Base-by-base conservation (phyloP, 2,888 invertebrate species). In the Diloba caeruleocephala region DNA sequence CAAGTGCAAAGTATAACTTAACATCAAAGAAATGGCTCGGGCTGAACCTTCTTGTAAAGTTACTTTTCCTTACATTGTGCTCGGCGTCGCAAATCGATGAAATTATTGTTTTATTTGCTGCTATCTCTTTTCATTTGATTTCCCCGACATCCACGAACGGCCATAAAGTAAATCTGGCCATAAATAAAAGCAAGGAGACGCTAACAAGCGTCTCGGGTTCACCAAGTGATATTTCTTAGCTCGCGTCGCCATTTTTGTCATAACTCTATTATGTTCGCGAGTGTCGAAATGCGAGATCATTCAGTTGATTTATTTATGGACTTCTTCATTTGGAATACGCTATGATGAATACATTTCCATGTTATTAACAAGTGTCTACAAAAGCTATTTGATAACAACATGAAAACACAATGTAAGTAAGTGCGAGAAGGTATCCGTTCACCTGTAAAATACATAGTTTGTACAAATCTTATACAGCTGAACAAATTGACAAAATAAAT, bases 121-220 rank as follows among this genome's bases (percentile, higher is more conserved):
- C 75, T 77, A 78, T 76, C 72, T 79, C 77, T 81, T 74, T 79
- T 83, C 81, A 85, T 88, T 85, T 78, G 85, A 89, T 86, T 84
- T 81, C 70, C 67, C 67, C 78, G 74, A 79, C 82, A 84, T 89
- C 83, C 82, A 80, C 78, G 75, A 82, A 78, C 81, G 86, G 87
- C 78, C 87, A 93, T 93, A 93, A 93, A 93, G 92, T 93, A 94
- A 93, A 94, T 93, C 93, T 90, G 87, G 86, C 73, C 92, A 93
- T 94, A 94, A 94, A 94, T 94, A 94, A 93, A 89, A 81, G 75
- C 79, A 76, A 74, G 84, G 80, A 87, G 92, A 83, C 90, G 90
- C 93, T 94, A 94, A 94, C 93, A 94, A 94, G 93, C 90, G 87
- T 91, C 90, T 93, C 92, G 90, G 90, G 88, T 93, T 93, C 89